Conservation (phyloP, 2,797 vertebrate species). For the Harpagifer antarcticus region DNA sequence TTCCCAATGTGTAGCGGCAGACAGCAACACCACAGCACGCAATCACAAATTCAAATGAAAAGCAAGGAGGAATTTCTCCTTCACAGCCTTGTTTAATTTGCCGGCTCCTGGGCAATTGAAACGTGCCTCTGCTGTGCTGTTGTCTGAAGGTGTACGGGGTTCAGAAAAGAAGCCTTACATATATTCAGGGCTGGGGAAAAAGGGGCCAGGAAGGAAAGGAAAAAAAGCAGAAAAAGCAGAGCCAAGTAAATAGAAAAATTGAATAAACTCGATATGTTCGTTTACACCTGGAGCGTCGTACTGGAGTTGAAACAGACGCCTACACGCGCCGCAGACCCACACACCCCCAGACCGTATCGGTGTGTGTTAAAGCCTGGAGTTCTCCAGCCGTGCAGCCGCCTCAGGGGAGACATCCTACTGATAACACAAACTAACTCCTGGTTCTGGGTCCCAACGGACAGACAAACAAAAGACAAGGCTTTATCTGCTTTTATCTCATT, state of each 20-base stretch:
- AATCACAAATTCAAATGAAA: slow-evolving; percentile 79
- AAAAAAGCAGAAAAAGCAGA: background rate
- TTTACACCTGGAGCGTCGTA: slow-evolving; percentile 49
- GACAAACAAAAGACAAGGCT: slow-evolving; percentile 81
- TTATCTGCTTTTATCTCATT: slow-evolving; percentile 86
- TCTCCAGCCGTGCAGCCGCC: slow-evolving; percentile 68
- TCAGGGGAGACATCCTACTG: slow-evolving; percentile 60
- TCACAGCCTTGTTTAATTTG: slow-evolving; percentile 76
- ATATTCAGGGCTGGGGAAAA: slow-evolving; percentile 46
- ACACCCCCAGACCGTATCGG: slow-evolving; percentile 25
- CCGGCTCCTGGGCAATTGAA: slow-evolving; percentile 70
- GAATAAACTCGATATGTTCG: slow-evolving; percentile 54
- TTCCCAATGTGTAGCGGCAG: slow-evolving; percentile 72
- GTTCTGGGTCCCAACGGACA: slow-evolving; percentile 69
- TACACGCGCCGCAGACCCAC: slow-evolving; percentile 35
- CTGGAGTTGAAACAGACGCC: slow-evolving; percentile 54
- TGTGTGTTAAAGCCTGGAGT: slow-evolving; percentile 71
- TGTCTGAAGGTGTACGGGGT: slow-evolving; percentile 61
- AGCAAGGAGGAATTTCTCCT: slow-evolving; percentile 62
- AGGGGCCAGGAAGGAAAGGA: slow-evolving; percentile 2
- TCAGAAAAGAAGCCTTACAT: slow-evolving; percentile 55
- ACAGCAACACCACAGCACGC: slow-evolving; percentile 59
- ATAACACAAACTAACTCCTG: slow-evolving; percentile 74
- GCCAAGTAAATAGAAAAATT: slow-evolving; percentile 59
- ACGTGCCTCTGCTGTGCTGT: slow-evolving; percentile 58